phyloP scores from a whole-genome alignment of 1,140 invertebrate genomes.

The Orius laevigatus region DNA sequence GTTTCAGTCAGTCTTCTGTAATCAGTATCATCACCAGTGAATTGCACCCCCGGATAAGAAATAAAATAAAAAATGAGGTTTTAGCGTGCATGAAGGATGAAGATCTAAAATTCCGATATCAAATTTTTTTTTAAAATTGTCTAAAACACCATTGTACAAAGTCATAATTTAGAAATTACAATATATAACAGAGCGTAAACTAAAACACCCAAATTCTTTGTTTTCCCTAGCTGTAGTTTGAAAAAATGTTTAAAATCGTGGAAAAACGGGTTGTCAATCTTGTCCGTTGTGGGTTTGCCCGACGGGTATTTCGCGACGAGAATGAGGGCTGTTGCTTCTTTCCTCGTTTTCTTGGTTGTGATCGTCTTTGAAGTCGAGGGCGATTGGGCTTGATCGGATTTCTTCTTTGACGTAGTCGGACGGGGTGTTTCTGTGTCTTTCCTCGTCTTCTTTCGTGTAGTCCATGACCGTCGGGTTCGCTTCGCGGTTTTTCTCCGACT shows the following conservation, averaged over 20 bases:
- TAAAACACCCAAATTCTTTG: slow-evolving; percentile 8
- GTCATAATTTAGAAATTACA: no score
- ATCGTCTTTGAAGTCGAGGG: slow-evolving; percentile 20
- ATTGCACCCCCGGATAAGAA: background rate
- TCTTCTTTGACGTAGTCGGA: slow-evolving; percentile 19
- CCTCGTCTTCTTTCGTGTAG: slow-evolving; percentile 5
- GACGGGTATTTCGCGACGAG: slow-evolving; percentile 7
- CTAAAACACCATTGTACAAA: no score
- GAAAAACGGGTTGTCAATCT: slow-evolving; percentile 13
- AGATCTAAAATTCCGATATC: background rate
- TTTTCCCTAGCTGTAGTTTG: slow-evolving; percentile 15
- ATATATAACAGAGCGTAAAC: no score
- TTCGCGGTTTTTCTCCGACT: slow-evolving; percentile 45
- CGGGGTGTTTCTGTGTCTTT: slow-evolving; percentile 12
- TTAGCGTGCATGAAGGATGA: no score
- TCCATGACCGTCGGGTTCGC: slow-evolving; percentile 10
- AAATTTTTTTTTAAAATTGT: slow-evolving; percentile 4
- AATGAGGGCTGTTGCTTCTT: background rate
- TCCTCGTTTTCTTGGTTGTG: slow-evolving; percentile 2
- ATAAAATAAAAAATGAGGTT: background rate
- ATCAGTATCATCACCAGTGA: slow-evolving; percentile 14
- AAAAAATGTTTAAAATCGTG: slow-evolving; percentile 4
- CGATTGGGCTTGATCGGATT: slow-evolving; percentile 16
- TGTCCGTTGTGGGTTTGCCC: slow-evolving; percentile 16
- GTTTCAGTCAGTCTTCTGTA: slow-evolving; percentile 21